Evolutionary conservation across 2,888 invertebrate genomes (phyloP).

Genomic region (Papilio elwesi): DNA sequence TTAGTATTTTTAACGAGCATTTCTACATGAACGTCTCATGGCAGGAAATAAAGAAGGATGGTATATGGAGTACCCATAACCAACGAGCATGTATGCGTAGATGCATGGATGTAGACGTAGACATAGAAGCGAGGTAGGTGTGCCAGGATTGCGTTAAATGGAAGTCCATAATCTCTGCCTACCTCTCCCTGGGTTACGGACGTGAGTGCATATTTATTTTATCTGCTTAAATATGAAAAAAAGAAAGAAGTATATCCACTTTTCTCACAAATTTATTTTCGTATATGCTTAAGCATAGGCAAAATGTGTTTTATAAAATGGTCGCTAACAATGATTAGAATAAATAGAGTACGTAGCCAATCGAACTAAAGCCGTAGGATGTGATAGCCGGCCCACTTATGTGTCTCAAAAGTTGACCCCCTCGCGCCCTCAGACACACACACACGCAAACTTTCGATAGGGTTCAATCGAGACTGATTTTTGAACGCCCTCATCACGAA

Average conservation of each 20-base stretch:
- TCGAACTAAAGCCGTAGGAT: constrained; percentile 40
- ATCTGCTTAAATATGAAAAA: no score
- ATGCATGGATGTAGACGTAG: no score
- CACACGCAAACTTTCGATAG: constrained; percentile 48
- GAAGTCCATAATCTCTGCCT: no score
- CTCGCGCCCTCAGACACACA: constrained; percentile 49
- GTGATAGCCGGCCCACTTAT: constrained; percentile 40
- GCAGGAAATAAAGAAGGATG: background rate
- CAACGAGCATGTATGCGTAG: no score
- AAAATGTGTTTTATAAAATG: background rate
- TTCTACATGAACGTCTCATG: background rate
- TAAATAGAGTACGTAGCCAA: constrained; percentile 22
- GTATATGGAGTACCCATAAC: no score
- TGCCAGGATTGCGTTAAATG: no score
- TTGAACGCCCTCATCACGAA: constrained; percentile 72
- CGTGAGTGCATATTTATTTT: no score
- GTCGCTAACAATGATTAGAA: constrained; percentile 8
- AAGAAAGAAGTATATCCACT: no score
- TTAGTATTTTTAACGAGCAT: background rate
- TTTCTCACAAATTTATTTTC: no score
- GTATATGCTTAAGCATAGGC: no score
- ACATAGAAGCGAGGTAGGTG: no score
- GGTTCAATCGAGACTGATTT: constrained; percentile 64
- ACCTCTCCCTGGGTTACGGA: no score
- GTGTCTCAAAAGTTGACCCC: constrained; percentile 50